Evolutionary conservation across 2,797 vertebrate species (phyloP).

Genomic region (Triplophysa yarkandensis): DNA sequence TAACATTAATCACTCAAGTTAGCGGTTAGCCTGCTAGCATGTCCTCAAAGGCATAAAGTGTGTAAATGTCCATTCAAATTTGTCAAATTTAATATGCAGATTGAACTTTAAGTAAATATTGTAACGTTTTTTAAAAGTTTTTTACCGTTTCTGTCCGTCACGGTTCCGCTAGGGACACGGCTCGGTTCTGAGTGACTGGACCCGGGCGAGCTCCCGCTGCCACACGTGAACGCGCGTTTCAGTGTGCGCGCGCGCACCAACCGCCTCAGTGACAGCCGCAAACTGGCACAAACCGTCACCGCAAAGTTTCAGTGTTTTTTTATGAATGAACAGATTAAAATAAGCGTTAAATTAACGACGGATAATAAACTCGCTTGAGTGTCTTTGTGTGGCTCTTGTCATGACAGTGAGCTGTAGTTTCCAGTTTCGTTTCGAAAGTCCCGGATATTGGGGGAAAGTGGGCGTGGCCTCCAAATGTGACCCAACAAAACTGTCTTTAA

Average conservation of each 20-base stretch:
- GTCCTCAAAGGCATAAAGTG: conserved; percentile 39
- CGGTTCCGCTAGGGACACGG: conserved; percentile 25
- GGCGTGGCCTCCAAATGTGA: conserved; percentile 15
- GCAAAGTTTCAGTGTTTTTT: conserved; percentile 26
- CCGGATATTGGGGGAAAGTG: conserved; percentile 32
- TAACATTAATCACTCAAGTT: conserved; percentile 15
- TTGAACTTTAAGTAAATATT: not conserved
- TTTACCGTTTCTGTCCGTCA: conserved; percentile 41
- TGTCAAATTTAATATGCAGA: not conserved
- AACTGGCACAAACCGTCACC: conserved; percentile 69
- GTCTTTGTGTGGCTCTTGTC: not conserved
- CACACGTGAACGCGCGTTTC: not conserved
- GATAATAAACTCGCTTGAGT: not conserved
- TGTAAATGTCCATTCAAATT: conserved; percentile 37
- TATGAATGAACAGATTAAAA: not conserved
- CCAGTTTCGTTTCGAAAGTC: conserved; percentile 19
- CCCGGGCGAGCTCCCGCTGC: conserved; percentile 38
- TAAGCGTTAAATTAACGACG: not conserved
- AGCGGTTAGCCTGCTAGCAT: conserved; percentile 43
- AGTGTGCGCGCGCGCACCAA: conserved; percentile 51
- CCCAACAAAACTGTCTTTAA: too few relatives aligned
- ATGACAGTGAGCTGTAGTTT: conserved; percentile 26
- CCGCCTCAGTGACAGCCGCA: conserved; percentile 61
- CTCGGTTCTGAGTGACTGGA: conserved; percentile 37
- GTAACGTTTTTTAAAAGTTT: conserved; percentile 1